Conservation (phyloP, 2,797 vertebrate genomes). For the Arnoldichthys spilopterus region DNA sequence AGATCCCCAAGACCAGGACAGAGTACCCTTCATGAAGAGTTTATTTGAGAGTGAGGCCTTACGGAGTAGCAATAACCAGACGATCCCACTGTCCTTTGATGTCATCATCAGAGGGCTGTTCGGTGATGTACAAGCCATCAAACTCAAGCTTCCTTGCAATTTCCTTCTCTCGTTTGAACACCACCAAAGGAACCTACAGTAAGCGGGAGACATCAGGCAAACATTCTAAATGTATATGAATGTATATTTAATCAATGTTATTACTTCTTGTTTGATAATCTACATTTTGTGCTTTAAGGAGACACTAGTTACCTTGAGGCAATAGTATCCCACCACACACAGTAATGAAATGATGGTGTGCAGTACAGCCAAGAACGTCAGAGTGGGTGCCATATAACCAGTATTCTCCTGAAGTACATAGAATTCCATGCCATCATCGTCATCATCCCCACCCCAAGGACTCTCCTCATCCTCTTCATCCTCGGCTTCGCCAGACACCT, state of each 20-base stretch:
- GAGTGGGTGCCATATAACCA: slow-evolving; percentile 93
- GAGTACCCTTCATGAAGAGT: background rate
- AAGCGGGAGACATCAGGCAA: slow-evolving; percentile 27
- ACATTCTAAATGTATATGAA: too few relatives aligned
- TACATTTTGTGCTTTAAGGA: background rate
- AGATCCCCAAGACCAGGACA: too few relatives aligned
- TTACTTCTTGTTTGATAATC: background rate
- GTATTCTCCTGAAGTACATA: slow-evolving; percentile 95
- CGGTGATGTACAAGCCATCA: slow-evolving; percentile 96
- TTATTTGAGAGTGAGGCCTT: slow-evolving; percentile 64
- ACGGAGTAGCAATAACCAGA: slow-evolving; percentile 97
- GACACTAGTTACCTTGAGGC: slow-evolving; percentile 84
- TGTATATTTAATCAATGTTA: background rate
- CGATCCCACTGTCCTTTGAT: slow-evolving; percentile 99
- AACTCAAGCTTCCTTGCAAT: slow-evolving; percentile 96
- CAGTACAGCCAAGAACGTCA: slow-evolving; percentile 88
- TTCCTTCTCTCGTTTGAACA: slow-evolving; percentile 98
- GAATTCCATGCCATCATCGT: slow-evolving; percentile 90
- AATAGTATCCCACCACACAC: slow-evolving; percentile 94
- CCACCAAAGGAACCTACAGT: slow-evolving; percentile 91
- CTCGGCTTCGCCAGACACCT: slow-evolving; percentile 89
- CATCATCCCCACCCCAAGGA: slow-evolving; percentile 81
- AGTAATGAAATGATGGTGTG: slow-evolving; percentile 94
- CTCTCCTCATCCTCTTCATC: slow-evolving; percentile 75
- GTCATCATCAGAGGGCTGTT: slow-evolving; percentile 97